Conservation (phyloP, 2,113 vertebrate genomes). For the Carassius carassius region DNA sequence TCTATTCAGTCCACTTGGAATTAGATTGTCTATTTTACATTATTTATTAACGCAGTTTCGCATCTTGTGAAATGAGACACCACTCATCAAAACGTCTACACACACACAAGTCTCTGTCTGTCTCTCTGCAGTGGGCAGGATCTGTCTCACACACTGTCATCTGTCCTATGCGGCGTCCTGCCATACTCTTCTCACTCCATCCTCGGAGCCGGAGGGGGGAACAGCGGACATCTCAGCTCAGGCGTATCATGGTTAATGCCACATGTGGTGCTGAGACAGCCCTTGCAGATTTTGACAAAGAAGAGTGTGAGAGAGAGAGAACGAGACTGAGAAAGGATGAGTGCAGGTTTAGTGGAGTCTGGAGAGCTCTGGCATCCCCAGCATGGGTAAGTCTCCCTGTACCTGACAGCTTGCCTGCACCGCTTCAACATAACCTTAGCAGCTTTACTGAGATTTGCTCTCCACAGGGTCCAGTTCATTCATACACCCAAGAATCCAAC, state of each 20-base stretch:
- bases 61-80: background rate
- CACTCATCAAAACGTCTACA: background rate
- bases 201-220: slow-evolving; percentile 27
- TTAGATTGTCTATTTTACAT: background rate
- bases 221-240: slow-evolving; percentile 30
- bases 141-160: slow-evolving; percentile 27
- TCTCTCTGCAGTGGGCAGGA: slow-evolving; percentile 6
- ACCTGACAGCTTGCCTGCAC: slow-evolving; percentile 26
- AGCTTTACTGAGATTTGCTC: slow-evolving; percentile 26
- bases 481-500: background rate
- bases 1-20: background rate
- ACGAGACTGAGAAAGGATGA: background rate
- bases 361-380: slow-evolving; percentile 27
- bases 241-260: slow-evolving; percentile 22
- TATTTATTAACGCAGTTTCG: background rate
- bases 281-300: slow-evolving; percentile 16
- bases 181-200: slow-evolving; percentile 22
- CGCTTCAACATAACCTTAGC: slow-evolving; percentile 30
- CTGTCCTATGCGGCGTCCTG: slow-evolving; percentile 30
- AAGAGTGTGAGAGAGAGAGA: background rate
- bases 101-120: slow-evolving; percentile 3
- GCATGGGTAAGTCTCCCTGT: slow-evolving; percentile 3
- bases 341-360: slow-evolving; percentile 5
- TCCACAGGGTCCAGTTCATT: slow-evolving; percentile 10
- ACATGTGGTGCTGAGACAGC: slow-evolving; percentile 16